Evolutionary conservation across 1,140 invertebrate genomes (phyloP), one percentile per base, ranked within the genome.

Genomic region (Ephestia elutella): DNA sequence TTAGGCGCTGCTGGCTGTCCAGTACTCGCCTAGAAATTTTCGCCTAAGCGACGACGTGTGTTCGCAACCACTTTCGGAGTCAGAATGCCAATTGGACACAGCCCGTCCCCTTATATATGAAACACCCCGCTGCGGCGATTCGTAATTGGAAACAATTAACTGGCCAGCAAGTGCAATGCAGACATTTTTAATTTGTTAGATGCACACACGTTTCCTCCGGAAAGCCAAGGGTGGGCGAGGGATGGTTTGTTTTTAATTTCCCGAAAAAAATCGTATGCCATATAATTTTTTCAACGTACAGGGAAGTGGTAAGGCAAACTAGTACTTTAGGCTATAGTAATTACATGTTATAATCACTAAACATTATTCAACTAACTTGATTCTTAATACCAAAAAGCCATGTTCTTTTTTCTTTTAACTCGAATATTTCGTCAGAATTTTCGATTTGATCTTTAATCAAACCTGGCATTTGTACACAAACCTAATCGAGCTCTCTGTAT

Each of bases 11-110:
- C 85, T 87, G 84, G 62, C 10, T 62, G 60, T 60, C 65, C 85
- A 86, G 82, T 77, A 86, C 82, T 86, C 82, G 82, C 82, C 75
- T 79, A 78, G 82, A 78, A 76, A 87, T 71, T 87, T 87, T 83
- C 82, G 82, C 75, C 85, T 86, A 86, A 87, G 82, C 67, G 63
- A 48, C 17, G 49, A 76, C 73, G 81, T 80, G 80, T 76, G 63
- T 71, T 66, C 70, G 70, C 79, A 71, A 82, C 75, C 57, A 82
- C 75, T 66, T 74, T 72, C 66, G 68, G 70, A 80, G 73, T 77
- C 70, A 76, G 81, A 86, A 86, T 86, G 82, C 66, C 69, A 70
- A 75, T 75, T 72, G 68, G 71, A 59, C 62, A 72, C 63, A 66
- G 67, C 49, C 62, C 57, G 72, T 71, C 70, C 77, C 78, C 68